Conservation (phyloP, 2,888 invertebrate genomes). For the Acleris emargana region DNA sequence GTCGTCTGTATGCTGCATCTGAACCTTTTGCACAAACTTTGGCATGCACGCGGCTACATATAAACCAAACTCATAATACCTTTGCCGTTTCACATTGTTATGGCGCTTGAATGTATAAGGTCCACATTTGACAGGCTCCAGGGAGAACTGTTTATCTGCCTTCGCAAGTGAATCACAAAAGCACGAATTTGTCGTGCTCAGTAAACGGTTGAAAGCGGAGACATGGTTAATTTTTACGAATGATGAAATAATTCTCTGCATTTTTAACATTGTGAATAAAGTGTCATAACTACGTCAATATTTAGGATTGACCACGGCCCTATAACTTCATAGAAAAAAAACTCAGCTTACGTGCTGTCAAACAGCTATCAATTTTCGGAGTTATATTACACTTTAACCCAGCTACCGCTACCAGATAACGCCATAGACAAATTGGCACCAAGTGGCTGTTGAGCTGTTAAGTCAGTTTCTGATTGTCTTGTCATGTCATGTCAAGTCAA, state of each 20-base stretch:
- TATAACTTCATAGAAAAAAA: too few species aligned
- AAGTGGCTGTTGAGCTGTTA: too few species aligned
- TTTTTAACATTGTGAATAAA: constrained; percentile 2
- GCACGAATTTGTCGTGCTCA: constrained; percentile 11
- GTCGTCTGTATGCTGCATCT: constrained; percentile 70
- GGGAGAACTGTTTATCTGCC: constrained; percentile 51
- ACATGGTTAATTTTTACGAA: constrained; percentile 21
- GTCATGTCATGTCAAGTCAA: too few species aligned
- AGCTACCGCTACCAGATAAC: too few species aligned
- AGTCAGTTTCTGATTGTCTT: too few species aligned
- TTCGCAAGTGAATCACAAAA: constrained; percentile 39
- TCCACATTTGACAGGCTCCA: constrained; percentile 52
- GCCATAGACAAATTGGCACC: too few species aligned
- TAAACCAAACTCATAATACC: constrained; percentile 70
- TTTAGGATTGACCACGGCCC: too few species aligned
- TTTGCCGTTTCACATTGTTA: constrained; percentile 61
- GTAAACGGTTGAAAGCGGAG: constrained; percentile 22
- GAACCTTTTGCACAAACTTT: constrained; percentile 71
- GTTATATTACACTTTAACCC: too few species aligned
- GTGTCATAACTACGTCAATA: not conserved
- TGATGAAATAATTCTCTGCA: constrained; percentile 27
- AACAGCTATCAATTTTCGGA: too few species aligned
- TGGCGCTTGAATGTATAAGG: constrained; percentile 60
- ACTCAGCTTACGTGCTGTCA: too few species aligned
- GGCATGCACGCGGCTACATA: constrained; percentile 74